Percentiles rank a stretch among this genome's conserved stretches.
Conservation (phyloP, 2,113 vertebrate species). For the Bucco capensis region DNA sequence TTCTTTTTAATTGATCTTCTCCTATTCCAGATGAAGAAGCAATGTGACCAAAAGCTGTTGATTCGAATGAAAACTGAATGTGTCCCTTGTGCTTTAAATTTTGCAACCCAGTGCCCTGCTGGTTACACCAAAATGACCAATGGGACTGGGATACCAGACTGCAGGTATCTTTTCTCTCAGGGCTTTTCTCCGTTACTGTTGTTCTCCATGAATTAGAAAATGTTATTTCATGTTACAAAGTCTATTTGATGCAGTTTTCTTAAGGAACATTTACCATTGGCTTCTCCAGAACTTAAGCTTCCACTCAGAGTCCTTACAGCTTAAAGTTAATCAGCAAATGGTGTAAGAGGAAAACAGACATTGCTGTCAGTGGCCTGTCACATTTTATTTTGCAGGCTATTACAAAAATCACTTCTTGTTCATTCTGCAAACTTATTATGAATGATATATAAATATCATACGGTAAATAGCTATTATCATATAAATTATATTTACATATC, state of each 20-base stretch:
- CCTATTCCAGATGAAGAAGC: constrained; percentile 48
- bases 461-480: neutral
- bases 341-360: neutral
- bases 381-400: neutral
- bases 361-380: neutral
- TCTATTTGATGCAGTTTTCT: neutral
- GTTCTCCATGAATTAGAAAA: neutral
- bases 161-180: constrained; percentile 69
- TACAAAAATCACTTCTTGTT: neutral
- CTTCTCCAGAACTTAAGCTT: neutral
- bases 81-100: constrained; percentile 59
- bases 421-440: neutral
- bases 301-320: neutral
- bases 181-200: neutral
- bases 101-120: constrained; percentile 50
- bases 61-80: constrained; percentile 71
- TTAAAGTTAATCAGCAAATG: neutral
- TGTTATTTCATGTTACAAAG: neutral
- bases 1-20: neutral
- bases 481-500: neutral
- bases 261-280: neutral
- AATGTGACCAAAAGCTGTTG: constrained; percentile 66
- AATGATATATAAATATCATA: neutral
- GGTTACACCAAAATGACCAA: constrained; percentile 70
- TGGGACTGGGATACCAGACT: constrained; percentile 58